phyloP scores from a whole-genome alignment of 2,113 vertebrate species.

The Antigone vipio region DNA sequence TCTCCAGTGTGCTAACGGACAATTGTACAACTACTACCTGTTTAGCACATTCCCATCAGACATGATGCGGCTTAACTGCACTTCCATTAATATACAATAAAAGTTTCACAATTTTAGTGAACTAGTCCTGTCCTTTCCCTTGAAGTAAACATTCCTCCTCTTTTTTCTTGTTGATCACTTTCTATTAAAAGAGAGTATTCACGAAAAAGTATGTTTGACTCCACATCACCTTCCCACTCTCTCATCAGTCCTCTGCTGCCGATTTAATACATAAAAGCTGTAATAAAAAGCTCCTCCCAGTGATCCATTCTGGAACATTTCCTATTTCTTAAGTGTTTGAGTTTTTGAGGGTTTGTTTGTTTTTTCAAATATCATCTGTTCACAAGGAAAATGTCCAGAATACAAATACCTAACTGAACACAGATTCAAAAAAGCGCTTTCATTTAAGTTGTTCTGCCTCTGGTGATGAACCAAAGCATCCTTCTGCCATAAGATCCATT shows the following conservation, averaged over 20 bases:
- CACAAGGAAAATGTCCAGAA: neutral
- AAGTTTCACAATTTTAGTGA: neutral
- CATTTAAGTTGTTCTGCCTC: neutral
- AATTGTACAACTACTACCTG: neutral
- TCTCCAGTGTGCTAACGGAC: neutral
- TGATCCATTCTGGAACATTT: neutral
- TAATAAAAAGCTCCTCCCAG: neutral
- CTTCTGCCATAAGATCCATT: neutral
- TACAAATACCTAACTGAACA: neutral
- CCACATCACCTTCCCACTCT: neutral
- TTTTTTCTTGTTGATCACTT: neutral
- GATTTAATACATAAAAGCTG: neutral
- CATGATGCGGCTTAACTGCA: neutral
- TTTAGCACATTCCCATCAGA: neutral
- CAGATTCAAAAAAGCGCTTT: neutral
- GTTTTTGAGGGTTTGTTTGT: fast-evolving
- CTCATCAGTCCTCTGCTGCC: neutral
- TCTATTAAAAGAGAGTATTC: neutral
- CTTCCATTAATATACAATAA: neutral
- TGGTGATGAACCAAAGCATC: neutral
- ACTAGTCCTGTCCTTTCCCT: neutral
- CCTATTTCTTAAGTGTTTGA: neutral
- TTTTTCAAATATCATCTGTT: neutral
- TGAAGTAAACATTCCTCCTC: neutral
- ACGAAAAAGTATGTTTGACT: neutral